Evolutionary conservation across 2,888 invertebrate species (phyloP), one percentile per base, ranked within the genome.

Genomic region (Rhaphigaster nebulosa): DNA sequence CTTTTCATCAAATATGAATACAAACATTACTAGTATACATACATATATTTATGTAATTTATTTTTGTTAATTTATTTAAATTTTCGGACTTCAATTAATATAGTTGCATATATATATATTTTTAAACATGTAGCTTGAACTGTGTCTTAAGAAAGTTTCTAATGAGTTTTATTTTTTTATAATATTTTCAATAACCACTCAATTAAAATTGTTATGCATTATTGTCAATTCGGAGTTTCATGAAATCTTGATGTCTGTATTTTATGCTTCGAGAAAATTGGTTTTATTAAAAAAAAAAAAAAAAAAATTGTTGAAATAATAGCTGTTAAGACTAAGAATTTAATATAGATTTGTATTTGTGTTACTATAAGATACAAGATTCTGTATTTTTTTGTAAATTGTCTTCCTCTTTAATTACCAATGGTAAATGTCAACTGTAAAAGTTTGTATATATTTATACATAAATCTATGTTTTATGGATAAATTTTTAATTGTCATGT

Each of bases 341-440:
- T 50, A 84, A 45, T 84, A 23, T 80, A 80, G 80, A 23, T 84
- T 84, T 80, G 10, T 41, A 80, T 80, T 84, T 84, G 41, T 84
- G 84, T 84, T 38, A 26, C 4, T 84, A 18, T 45, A 45, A 45
- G 38, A 84, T 20, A 84, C 84, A 45, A 84, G 45, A 84, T 84
- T 45, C 41, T 84, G 84, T 84, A 45, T 84, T 87, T 56, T n/a
- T 87, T 54, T 54, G 87, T 87, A 60, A 41, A 54, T 88, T 88
- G 88, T 88, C 88, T 88, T 88, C 88, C 88, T 41, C 18, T 29
- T n/a, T 65, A 41, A 88, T 54, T 88, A 65, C 88, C 54, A 88
- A 60, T 54, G 87, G 70, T 76, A 76, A 34, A 70, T 70, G 13
- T 70, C 29, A 70, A 34, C 34, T 70, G 80, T 80, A 80, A 45